Evolutionary conservation across 2,888 invertebrate species (phyloP).

Genomic region (Orchesella flavescens): DNA sequence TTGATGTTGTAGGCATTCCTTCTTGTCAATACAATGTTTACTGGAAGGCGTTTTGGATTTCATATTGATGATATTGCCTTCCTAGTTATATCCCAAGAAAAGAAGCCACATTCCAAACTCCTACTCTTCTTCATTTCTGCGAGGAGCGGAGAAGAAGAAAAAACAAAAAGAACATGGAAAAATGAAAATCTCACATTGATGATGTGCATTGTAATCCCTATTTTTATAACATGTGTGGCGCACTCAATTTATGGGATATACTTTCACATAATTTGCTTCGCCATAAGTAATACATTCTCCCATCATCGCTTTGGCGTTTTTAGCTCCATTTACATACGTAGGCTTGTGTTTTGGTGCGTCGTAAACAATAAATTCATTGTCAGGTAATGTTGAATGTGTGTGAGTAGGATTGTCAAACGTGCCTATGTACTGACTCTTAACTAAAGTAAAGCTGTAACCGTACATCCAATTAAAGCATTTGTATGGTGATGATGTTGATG

Average conservation of each 20-base stretch:
- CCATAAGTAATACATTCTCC: not conserved
- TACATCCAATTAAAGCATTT: slow-evolving; percentile 43
- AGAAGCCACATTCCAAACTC: slow-evolving; percentile 56
- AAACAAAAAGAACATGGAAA: slow-evolving; percentile 6
- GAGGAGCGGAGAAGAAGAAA: not conserved
- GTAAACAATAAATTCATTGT: slow-evolving; percentile 61
- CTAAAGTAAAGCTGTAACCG: too few relatives aligned
- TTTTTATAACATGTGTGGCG: slow-evolving; percentile 2
- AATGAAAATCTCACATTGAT: not conserved
- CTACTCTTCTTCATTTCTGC: slow-evolving; percentile 32
- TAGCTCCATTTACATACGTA: slow-evolving; percentile 32
- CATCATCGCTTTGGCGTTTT: not conserved
- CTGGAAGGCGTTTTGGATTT: slow-evolving; percentile 58
- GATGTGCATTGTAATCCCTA: slow-evolving; percentile 7
- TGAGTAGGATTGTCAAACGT: slow-evolving; percentile 61
- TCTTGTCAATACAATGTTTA: not conserved
- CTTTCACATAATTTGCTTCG: slow-evolving; percentile 25
- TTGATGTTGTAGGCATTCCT: not conserved
- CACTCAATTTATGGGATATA: not conserved
- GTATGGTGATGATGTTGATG: not conserved
- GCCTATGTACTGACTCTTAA: too few relatives aligned
- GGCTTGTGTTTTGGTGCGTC: slow-evolving; percentile 55
- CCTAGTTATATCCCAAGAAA: slow-evolving; percentile 35
- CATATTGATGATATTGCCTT: not conserved
- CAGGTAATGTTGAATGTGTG: slow-evolving; percentile 21